Conservation (phyloP, 1,140 invertebrate genomes). For the Catajapyx aquilonaris region DNA sequence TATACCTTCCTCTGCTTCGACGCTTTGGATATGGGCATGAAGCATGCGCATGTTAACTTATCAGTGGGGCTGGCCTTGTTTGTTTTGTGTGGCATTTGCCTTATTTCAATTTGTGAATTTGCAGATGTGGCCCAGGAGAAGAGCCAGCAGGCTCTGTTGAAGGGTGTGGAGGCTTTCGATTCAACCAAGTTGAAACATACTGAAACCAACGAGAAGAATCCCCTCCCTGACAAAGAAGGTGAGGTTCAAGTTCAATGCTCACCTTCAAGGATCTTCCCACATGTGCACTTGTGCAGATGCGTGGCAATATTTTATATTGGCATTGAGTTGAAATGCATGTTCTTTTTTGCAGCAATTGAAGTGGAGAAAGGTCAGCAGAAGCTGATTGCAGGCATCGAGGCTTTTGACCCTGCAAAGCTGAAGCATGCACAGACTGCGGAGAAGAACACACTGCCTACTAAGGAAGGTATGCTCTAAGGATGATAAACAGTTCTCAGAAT, state of each 20-base stretch:
- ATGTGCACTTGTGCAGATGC: not conserved
- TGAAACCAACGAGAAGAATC: slow-evolving; percentile 80
- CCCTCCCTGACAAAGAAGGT: slow-evolving; percentile 88
- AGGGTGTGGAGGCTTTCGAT: slow-evolving; percentile 67
- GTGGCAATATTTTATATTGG: too few species aligned
- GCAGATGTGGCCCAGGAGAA: slow-evolving; percentile 70
- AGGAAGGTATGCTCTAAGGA: slow-evolving; percentile 38
- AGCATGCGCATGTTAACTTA: not conserved
- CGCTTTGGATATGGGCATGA: too few species aligned
- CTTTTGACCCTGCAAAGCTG: slow-evolving; percentile 61
- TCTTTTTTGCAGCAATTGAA: slow-evolving; percentile 45
- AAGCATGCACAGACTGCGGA: slow-evolving; percentile 76
- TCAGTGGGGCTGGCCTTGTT: slow-evolving; percentile 5
- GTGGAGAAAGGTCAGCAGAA: slow-evolving; percentile 70
- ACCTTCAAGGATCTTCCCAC: not conserved
- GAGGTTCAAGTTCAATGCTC: slow-evolving; percentile 14
- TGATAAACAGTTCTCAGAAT: too few species aligned
- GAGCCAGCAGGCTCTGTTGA: slow-evolving; percentile 60
- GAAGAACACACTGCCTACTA: slow-evolving; percentile 70
- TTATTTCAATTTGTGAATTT: not conserved
- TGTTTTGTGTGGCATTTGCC: slow-evolving; percentile 12
- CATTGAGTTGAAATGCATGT: too few species aligned
- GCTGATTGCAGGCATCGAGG: slow-evolving; percentile 68
- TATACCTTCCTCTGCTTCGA: too few species aligned
- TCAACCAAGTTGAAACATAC: slow-evolving; percentile 68